phyloP scores from a whole-genome alignment of 2,888 invertebrate genomes.

The Crematogaster levior region DNA sequence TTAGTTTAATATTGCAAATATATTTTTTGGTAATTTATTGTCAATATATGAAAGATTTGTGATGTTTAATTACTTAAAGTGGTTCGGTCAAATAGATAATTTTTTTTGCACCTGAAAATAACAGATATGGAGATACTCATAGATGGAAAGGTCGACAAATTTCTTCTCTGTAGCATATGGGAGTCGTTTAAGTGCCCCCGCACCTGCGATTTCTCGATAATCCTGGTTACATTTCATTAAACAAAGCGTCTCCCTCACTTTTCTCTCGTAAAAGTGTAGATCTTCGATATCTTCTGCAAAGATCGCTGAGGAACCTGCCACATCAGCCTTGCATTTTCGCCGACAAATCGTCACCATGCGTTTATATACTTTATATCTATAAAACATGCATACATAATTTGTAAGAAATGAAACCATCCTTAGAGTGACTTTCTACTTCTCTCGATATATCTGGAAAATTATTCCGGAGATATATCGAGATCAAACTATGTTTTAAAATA shows the following conservation, averaged over 20 bases:
- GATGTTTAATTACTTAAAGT: background rate
- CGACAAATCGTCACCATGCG: conserved; percentile 89
- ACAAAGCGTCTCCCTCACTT: conserved; percentile 89
- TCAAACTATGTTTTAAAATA: too few relatives aligned
- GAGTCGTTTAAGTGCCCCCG: conserved; percentile 86
- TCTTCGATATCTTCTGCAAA: conserved; percentile 88
- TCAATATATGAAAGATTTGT: background rate
- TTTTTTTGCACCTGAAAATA: conserved; percentile 89
- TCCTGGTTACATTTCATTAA: conserved; percentile 88
- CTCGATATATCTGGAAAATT: too few relatives aligned
- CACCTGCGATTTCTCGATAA: conserved; percentile 78
- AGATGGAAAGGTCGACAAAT: conserved; percentile 89
- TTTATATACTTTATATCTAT: conserved; percentile 88
- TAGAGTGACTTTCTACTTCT: too few relatives aligned
- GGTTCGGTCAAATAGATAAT: background rate
- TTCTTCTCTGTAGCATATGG: conserved; percentile 86
- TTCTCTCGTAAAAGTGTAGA: conserved; percentile 89
- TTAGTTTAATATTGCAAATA: background rate
- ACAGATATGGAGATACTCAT: conserved; percentile 93
- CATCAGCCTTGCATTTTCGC: conserved; percentile 87
- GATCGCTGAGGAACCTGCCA: conserved; percentile 84
- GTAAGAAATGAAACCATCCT: too few relatives aligned
- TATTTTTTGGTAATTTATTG: background rate
- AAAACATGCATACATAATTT: too few relatives aligned
- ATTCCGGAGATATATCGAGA: too few relatives aligned